These are phyloP conservation scores for Tipula lateralis DNA, from an alignment of 2,888 invertebrate species.

Conservation along the genomic window DNA sequence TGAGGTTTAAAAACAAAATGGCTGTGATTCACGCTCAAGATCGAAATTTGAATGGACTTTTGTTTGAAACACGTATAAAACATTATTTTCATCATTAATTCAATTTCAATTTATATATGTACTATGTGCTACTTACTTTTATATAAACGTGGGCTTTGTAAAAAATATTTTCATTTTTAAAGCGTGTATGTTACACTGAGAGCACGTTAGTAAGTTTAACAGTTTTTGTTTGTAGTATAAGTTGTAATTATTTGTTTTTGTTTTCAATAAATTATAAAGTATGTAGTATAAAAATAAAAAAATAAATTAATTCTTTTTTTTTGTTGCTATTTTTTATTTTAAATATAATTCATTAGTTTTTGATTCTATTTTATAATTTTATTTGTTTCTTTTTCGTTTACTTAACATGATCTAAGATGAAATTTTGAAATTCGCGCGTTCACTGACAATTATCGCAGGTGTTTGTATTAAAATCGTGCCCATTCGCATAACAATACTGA, in stretches of 20 bases:
- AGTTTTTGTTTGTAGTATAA: neutral
- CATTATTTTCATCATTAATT: neutral
- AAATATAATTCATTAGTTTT: constrained; percentile 15
- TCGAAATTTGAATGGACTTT: neutral
- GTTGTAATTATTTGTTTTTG: neutral
- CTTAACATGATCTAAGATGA: neutral
- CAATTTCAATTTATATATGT: neutral
- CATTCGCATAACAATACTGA: constrained; percentile 1
- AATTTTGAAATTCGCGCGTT: neutral
- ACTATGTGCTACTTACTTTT: neutral
- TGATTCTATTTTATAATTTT: constrained; percentile 2
- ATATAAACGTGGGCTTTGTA: neutral
- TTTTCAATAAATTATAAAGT: neutral
- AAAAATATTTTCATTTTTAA: neutral
- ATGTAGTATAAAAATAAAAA: constrained; percentile 11
- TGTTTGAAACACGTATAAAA: neutral
- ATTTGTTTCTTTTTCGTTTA: neutral
- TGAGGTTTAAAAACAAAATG: neutral
- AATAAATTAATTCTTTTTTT: neutral
- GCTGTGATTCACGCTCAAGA: neutral
- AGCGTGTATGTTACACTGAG: neutral
- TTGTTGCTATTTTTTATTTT: constrained; percentile 7
- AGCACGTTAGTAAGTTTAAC: neutral
- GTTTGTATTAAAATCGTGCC: neutral
- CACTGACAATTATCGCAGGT: neutral